Evolutionary conservation across 2,797 vertebrate genomes (phyloP).

Genomic region (Galaxias olidus): DNA sequence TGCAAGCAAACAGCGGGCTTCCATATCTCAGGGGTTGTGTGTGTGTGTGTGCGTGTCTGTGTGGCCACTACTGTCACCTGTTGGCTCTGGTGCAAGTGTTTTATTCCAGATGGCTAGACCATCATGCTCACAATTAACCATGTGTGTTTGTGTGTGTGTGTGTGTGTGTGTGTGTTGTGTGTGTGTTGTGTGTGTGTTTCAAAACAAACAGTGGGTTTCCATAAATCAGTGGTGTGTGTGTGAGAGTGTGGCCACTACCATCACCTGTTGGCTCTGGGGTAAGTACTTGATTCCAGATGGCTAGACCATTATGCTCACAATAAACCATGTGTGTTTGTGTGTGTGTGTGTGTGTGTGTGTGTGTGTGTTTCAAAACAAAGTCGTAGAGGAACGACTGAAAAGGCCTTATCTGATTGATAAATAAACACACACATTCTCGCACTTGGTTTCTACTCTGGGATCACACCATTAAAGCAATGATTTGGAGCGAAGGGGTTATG

Average conservation of each 20-base stretch:
- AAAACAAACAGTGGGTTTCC: slow-evolving; percentile 1
- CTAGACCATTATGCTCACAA: slow-evolving; percentile 13
- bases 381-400: neutral
- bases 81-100: slow-evolving; percentile 21
- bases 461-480: slow-evolving; percentile 20
- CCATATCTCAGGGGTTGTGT: no score
- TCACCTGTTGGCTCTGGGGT: slow-evolving; percentile 41
- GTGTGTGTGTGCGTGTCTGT: slow-evolving; percentile 3
- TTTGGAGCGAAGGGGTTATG: slow-evolving; percentile 63
- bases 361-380: slow-evolving; percentile 31
- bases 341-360: slow-evolving; percentile 1
- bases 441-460: slow-evolving; percentile 32
- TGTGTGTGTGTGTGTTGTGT: neutral
- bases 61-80: slow-evolving; percentile 42
- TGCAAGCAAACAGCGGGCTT: slow-evolving; percentile 69
- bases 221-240: neutral
- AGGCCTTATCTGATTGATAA: slow-evolving; percentile 12
- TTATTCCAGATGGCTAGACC: slow-evolving; percentile 30
- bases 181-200: slow-evolving; percentile 10
- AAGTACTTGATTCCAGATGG: slow-evolving; percentile 20
- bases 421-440: slow-evolving; percentile 29
- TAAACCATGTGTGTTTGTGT: neutral
- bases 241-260: slow-evolving; percentile 30
- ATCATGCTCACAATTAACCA: slow-evolving; percentile 12
- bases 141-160: slow-evolving; percentile 33